Conservation (phyloP, 2,888 invertebrate genomes). For the Odontomyia ornata region DNA sequence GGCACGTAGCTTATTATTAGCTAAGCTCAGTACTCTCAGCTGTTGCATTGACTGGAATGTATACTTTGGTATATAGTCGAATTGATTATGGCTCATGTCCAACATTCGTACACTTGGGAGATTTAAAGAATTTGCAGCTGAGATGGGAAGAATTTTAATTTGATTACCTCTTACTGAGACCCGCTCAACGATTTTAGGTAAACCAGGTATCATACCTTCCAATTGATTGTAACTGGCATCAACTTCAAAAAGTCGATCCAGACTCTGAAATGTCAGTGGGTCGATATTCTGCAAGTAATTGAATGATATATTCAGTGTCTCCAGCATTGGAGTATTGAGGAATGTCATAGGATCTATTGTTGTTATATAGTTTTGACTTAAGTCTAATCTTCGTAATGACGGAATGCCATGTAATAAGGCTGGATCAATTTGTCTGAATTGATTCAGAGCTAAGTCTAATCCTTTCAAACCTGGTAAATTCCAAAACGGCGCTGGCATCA, state of each 20-base stretch:
- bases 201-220: constrained; percentile 78
- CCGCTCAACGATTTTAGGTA: constrained; percentile 81
- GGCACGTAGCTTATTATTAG: constrained; percentile 75
- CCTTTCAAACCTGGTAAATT: constrained; percentile 86
- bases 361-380: constrained; percentile 77
- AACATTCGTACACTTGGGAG: constrained; percentile 77
- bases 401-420: constrained; percentile 79
- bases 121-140: constrained; percentile 74
- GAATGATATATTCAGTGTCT: constrained; percentile 81
- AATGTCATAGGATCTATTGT: constrained; percentile 79
- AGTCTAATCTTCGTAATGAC: constrained; percentile 77
- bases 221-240: constrained; percentile 79
- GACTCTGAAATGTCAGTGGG: constrained; percentile 78
- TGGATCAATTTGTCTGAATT: constrained; percentile 75
- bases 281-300: constrained; percentile 78
- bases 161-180: constrained; percentile 77
- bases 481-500: constrained; percentile 81
- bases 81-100: constrained; percentile 78
- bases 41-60: constrained; percentile 73
- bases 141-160: constrained; percentile 72
- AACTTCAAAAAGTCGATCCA: constrained; percentile 79
- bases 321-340: constrained; percentile 75
- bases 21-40: constrained; percentile 74
- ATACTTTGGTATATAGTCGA: constrained; percentile 74
- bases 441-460: constrained; percentile 80